A percentile compares a stretch with the other conserved stretches of the same genome.
Evolutionary conservation across 2,888 invertebrate species (phyloP).

Genomic region (Nineta flava): DNA sequence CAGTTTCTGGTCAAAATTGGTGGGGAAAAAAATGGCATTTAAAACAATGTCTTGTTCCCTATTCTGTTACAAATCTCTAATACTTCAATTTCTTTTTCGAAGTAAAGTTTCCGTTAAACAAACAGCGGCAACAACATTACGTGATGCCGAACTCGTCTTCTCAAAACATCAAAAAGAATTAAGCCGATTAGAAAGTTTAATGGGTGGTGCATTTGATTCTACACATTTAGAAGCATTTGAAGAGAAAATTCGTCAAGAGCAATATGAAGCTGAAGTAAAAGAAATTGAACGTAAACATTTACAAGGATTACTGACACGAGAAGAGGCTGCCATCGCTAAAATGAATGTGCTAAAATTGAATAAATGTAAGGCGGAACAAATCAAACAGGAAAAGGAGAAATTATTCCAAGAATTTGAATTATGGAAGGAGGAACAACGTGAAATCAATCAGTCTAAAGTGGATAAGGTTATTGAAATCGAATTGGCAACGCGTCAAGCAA

Average conservation of each 20-base stretch:
- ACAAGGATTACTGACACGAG: conserved; percentile 36
- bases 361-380: conserved; percentile 32
- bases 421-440: conserved; percentile 32
- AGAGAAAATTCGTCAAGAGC: conserved; percentile 29
- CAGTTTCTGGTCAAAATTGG: too few relatives aligned
- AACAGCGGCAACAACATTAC: conserved; percentile 33
- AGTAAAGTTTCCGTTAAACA: conserved; percentile 23
- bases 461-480: conserved; percentile 31
- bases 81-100: too few relatives aligned
- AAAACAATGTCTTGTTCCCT: too few relatives aligned
- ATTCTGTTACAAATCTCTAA: too few relatives aligned
- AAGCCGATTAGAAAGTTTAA: conserved; percentile 32
- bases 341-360: conserved; percentile 31
- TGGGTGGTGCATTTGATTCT: conserved; percentile 30
- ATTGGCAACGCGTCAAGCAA: conserved; percentile 33
- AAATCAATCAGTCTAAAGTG: conserved; percentile 31
- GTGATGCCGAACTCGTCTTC: conserved; percentile 33
- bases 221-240: conserved; percentile 29
- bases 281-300: conserved; percentile 42
- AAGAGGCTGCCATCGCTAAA: conserved; percentile 41
- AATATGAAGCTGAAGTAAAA: conserved; percentile 31
- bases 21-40: too few relatives aligned
- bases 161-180: conserved; percentile 32
- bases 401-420: conserved; percentile 34
- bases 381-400: conserved; percentile 31